Evolutionary conservation across 2,797 vertebrate genomes (phyloP).

Genomic region (Siniperca obscura): DNA sequence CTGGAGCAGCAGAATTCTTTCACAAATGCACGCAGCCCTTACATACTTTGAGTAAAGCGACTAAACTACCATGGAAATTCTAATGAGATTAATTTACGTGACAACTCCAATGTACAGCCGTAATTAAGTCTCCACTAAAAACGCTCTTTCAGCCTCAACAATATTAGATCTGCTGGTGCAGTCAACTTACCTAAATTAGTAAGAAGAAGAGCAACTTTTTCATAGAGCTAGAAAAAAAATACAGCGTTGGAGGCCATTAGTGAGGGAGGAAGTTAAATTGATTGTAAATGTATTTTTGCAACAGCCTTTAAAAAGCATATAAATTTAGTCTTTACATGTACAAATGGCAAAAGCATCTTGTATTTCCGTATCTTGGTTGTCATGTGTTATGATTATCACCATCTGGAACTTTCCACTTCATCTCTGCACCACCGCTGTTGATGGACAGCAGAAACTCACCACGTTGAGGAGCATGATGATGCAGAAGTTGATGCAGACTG

Average conservation of each 20-base stretch:
- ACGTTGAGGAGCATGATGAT: conserved; percentile 96
- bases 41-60: not conserved
- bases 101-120: not conserved
- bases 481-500: conserved; percentile 96
- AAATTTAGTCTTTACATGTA: not conserved
- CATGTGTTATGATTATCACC: not conserved
- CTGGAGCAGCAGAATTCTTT: not conserved
- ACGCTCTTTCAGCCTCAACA: not conserved
- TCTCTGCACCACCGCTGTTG: no score
- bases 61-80: not conserved
- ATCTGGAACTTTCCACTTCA: not conserved
- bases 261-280: not conserved
- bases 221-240: conserved; percentile 89
- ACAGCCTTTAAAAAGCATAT: not conserved
- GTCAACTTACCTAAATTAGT: conserved; percentile 93
- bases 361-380: not conserved
- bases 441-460: conserved; percentile 80
- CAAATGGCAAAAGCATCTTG: not conserved
- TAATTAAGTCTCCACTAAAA: not conserved
- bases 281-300: not conserved
- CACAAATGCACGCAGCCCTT: not conserved
- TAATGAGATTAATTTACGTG: no score
- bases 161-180: not conserved
- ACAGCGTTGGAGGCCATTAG: not conserved
- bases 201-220: conserved; percentile 94